Evolutionary conservation across 2,888 invertebrate genomes (phyloP), one percentile per base, ranked within the genome.

Genomic region (Nesidiocoris tenuis): DNA sequence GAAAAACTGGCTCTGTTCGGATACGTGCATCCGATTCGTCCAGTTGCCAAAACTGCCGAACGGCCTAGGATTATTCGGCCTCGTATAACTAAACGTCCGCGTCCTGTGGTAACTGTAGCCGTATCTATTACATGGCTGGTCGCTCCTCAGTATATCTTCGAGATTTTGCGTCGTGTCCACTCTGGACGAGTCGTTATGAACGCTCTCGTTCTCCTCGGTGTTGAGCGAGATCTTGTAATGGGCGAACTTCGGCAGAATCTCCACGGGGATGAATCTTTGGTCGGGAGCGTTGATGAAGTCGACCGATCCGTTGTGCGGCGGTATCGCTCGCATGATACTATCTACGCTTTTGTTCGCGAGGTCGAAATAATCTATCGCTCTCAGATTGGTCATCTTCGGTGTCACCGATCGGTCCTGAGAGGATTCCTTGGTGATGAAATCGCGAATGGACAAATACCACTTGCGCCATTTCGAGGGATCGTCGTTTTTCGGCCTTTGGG

Each of bases 141-240:
- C 39, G 12, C 12, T 39, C 39, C 39, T 39, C 5, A 39, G 39
- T 7, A 39, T 39, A 39, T 39, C 3, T 3, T 39, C 39, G 5
- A 39, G 12, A 39, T 39, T 39, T 39, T 39, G 39, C 12, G 39
- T 39, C 39, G 39, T 39, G 12, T 39, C 39, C 3, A 39, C 39
- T 12, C 5, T 7, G 5, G 39, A 3, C 12, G 3, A 3, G 3
- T 39, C 39, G n/a, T n/a, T n/a, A n/a, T n/a, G n/a, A n/a, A n/a
- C n/a, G n/a, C n/a, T n/a, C 5, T 39, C 39, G 12, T 39, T 39
- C 39, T 39, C 39, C 12, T 39, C 39, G 5, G 3, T 12, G n/a
- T 63, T 61, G 25, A 77, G 67, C 59, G 61, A 74, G 7, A 78
- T 66, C 66, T 61, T 71, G 22, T 78, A 78, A 23, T 78, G 76